Conservation (phyloP, 2,888 invertebrate genomes). For the Archaeoteleia sp. region DNA sequence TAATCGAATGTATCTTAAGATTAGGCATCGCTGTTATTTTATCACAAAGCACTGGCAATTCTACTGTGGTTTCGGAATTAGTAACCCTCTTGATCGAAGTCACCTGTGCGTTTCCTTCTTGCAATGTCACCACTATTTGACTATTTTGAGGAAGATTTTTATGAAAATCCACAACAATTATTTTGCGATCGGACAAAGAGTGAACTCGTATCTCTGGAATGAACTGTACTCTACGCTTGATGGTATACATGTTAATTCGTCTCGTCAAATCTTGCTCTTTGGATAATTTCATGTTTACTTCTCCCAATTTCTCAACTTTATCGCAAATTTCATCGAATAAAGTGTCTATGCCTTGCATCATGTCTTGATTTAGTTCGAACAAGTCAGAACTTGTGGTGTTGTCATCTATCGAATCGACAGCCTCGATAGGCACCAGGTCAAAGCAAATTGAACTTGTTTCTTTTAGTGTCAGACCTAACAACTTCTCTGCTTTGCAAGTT, state of each 20-base stretch:
- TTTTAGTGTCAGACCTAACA: conserved; percentile 56
- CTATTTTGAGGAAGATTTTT: conserved; percentile 59
- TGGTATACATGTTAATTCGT: conserved; percentile 66
- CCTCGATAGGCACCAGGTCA: conserved; percentile 14
- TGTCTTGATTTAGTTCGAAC: conserved; percentile 56
- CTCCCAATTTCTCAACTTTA: conserved; percentile 56
- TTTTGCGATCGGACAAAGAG: conserved; percentile 53
- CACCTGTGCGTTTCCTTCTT: conserved; percentile 45
- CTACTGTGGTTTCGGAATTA: conserved; percentile 56
- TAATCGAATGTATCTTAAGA: conserved; percentile 63
- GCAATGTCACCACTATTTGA: conserved; percentile 57
- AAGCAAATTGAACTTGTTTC: conserved; percentile 17
- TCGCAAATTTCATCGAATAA: conserved; percentile 63
- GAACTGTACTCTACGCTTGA: conserved; percentile 55
- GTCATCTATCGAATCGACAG: conserved; percentile 39
- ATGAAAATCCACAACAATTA: conserved; percentile 59
- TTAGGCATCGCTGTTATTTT: conserved; percentile 28
- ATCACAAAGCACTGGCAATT: conserved; percentile 56
- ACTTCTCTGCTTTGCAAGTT: conserved; percentile 54
- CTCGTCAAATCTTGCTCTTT: conserved; percentile 58
- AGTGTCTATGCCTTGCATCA: conserved; percentile 60
- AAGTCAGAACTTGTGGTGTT: conserved; percentile 19
- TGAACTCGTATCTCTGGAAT: conserved; percentile 56
- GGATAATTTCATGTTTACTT: conserved; percentile 52
- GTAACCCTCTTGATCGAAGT: conserved; percentile 62